Evolutionary conservation across 2,113 vertebrate species (phyloP), one percentile per base, ranked within the genome.

Genomic region (Trogon surrucura): DNA sequence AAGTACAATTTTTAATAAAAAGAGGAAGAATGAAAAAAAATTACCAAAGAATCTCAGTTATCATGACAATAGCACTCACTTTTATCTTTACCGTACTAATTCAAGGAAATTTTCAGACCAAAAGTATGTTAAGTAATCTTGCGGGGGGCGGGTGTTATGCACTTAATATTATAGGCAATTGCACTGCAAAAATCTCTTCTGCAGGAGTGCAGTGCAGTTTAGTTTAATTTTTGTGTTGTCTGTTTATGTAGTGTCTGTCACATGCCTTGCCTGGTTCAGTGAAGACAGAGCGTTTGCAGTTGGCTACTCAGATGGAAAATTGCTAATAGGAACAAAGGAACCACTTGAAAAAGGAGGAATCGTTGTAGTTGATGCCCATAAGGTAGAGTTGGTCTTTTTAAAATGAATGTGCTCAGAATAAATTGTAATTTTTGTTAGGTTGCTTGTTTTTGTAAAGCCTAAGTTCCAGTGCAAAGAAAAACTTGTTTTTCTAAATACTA

Each of bases 241-340:
- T 94, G 29, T 88, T 69, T 34, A 48, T 1, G 0, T 84, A 99
- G 99, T 99, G 89, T 99, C 99, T 47, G 98, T 99, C 88, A 99
- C 99, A 67, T 98, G 99, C 95, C 99, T 99, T 13, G 99, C 99
- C 54, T 99, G 99, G 99, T 99, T 98, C 98, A 99, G 99, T 61
- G 99, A 99, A 95, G 99, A 99, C 95, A 98, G 97, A 87, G 99
- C 99, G 3, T 99, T 99, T 96, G 99, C 99, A 27, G 98, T 99
- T 44, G 99, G 99, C 74, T 99, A 99, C 87, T 98, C 99, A 30
- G 99, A 99, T 93, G 99, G 99, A 25, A 99, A 99, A 91, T 96
- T 99, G 77, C 97, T 99, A 75, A 97, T 99, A 58, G 99, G 99
- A 87, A 98, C 98, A 79, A 99, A 98, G 89, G 99, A 99, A 58